Base-by-base conservation (phyloP, 2,888 invertebrate genomes). In the Caenorhabditis panamensis region DNA sequence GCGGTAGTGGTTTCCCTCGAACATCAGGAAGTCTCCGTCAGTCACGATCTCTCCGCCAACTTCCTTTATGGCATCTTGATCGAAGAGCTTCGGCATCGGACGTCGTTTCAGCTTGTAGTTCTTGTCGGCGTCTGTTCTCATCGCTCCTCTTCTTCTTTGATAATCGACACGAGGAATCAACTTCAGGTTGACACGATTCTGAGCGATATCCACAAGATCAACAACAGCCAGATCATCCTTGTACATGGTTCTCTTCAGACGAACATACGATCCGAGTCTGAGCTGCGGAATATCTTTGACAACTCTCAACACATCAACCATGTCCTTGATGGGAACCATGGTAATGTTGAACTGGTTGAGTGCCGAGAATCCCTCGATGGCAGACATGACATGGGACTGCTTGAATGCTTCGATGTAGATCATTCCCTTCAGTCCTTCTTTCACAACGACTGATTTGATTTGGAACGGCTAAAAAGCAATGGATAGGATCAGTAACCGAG, bases 251-350 rank as follows among this genome's bases (percentile, higher is more conserved):
- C 97, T 93, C 92, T 97, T 97, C n/a, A 99, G 92, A 54, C 99
- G 94, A 1, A 99, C 98, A 97, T 98, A 99, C 88, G 96, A 95
- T 87, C 97, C 97, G 0, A 95, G 94, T 91, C 97, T 97, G 24
- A 99, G 92, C 1, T 95, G 95, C 0, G 96, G 95, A 90, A 96
- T 96, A 90, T 97, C 97, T 91, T 97, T 98, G 0, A 98, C 96
- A 0, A 99, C 98, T 86, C 96, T 93, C 36, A 99, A 92, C 0
- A 98, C 97, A 92, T 99, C 99, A 0, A 98, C 97, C 99, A 99
- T 99, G 93, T 99, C 99, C 89, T 96, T 97, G 83, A 98, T 98
- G 0, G 98, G 98, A 0, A 99, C 99, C 99, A 99, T 99, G 51
- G 85, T 82, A 31, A 91, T 86, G 56, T 88, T 85, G 79, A 84